Conservation (phyloP, 1,140 invertebrate genomes). For the Gonatopus flavifemur region DNA sequence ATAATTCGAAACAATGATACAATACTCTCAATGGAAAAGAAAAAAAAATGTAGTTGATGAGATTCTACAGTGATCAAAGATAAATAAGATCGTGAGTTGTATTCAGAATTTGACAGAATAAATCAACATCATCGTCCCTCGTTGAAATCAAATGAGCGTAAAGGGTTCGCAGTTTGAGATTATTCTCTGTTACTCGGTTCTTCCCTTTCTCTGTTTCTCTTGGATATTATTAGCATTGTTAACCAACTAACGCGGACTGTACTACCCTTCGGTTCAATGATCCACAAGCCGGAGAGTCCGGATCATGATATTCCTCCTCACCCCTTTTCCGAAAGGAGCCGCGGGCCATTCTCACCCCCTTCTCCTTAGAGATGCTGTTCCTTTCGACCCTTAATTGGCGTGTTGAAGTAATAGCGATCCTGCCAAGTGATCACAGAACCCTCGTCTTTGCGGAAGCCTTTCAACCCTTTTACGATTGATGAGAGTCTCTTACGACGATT, state of each 20-base stretch:
- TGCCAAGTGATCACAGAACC: conserved; percentile 42
- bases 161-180: too few species aligned
- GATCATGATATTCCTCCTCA: conserved; percentile 35
- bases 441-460: conserved; percentile 24
- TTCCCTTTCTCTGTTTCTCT: conserved; percentile 25
- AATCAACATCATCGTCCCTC: too few species aligned
- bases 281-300: conserved; percentile 36
- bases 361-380: too few species aligned
- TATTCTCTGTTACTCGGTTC: too few species aligned
- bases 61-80: too few species aligned
- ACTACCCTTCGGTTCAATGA: conserved; percentile 40
- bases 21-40: too few species aligned
- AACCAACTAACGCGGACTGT: conserved; percentile 50
- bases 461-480: conserved; percentile 31
- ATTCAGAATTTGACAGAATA: too few species aligned
- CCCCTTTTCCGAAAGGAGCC: conserved; percentile 38
- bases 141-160: too few species aligned
- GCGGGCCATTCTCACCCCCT: conserved; percentile 37
- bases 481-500: conserved; percentile 29
- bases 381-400: conserved; percentile 48
- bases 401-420: conserved; percentile 45
- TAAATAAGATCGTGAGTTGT: too few species aligned
- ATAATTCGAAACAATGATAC: too few species aligned
- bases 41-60: too few species aligned
- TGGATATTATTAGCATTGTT: conserved; percentile 57